Evolutionary conservation across 2,888 invertebrate species (phyloP).

Genomic region (Caenorhabditis sp.): DNA sequence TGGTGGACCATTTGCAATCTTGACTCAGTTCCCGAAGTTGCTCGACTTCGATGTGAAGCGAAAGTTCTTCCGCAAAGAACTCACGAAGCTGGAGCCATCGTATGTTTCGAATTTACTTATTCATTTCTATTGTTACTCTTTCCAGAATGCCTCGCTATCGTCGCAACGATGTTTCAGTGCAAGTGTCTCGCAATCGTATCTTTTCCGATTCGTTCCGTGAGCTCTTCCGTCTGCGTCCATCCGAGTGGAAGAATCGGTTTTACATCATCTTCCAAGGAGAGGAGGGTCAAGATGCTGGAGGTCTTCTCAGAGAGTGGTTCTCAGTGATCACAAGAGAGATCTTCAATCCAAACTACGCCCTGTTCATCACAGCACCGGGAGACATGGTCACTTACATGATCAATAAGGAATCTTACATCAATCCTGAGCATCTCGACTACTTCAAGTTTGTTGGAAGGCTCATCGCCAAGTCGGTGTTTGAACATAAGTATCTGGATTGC

Average conservation of each 20-base stretch:
- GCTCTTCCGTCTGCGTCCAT: slow-evolving; percentile 89
- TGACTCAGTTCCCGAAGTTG: slow-evolving; percentile 92
- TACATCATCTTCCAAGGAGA: slow-evolving; percentile 94
- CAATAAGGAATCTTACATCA: slow-evolving; percentile 92
- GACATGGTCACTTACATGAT: slow-evolving; percentile 93
- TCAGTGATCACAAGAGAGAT: slow-evolving; percentile 92
- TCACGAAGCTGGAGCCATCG: slow-evolving; percentile 89
- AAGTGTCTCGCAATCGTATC: slow-evolving; percentile 90
- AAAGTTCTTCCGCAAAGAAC: slow-evolving; percentile 91
- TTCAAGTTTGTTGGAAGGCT: slow-evolving; percentile 94
- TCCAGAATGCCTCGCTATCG: slow-evolving; percentile 70
- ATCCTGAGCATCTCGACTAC: slow-evolving; percentile 93
- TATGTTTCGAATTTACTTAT: slow-evolving; percentile 25
- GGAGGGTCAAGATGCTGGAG: slow-evolving; percentile 94
- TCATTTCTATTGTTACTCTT: not conserved
- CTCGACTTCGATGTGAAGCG: slow-evolving; percentile 94
- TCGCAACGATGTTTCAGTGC: slow-evolving; percentile 91
- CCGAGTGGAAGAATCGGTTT: slow-evolving; percentile 94
- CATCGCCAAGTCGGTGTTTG: slow-evolving; percentile 94
- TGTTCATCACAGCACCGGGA: slow-evolving; percentile 93
- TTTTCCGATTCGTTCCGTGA: slow-evolving; percentile 94
- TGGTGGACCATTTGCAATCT: slow-evolving; percentile 92
- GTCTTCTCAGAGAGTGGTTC: slow-evolving; percentile 93
- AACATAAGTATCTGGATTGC: slow-evolving; percentile 90
- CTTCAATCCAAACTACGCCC: slow-evolving; percentile 94